Base-by-base conservation (phyloP, 1,140 invertebrate species). In the Babylonia areolata region DNA sequence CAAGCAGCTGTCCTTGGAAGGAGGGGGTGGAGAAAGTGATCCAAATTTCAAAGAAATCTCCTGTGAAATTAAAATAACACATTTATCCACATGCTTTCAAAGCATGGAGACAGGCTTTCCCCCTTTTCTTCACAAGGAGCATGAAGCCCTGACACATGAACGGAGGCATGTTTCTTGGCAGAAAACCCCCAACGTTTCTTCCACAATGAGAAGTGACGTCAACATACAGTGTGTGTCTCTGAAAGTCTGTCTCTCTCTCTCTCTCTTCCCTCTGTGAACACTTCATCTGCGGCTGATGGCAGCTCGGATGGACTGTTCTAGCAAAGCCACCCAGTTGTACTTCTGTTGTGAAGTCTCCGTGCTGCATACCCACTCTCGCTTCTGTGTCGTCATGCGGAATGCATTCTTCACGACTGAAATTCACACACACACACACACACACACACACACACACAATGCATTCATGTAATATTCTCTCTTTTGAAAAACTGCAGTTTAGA, bases 321-420 rank as follows among this genome's bases (percentile, higher is more conserved):
- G n/a, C n/a, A 92, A 42, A 46, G 86, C 89, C 33, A 92, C 90
- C 90, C 90, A 93, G 82, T 92, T 92, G 69, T 90, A 90, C 85
- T 92, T 93, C 35, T 90, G 89, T 42, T 91, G 87, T 17, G 86
- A 69, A 20, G 84, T 89, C 33, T 91, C 90, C 6, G 90, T 84
- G 37, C 85, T 69, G 81, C 89, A 91, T 31, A 88, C 87, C 90
- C 90, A 91, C 51, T 88, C 87, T 51, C 88, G 88, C 73, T 91
- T 91, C 58, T 89, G 88, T 17, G 91, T 92, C 71, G 88, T 89
- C 88, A 93, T 87, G 64, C 87, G 85, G 85, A 93, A 92, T 0
- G 88, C 91, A 87, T 92, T 91, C 71, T 88, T 89, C 64, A 92
- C 90, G 87, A 89, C 92, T 93, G 86, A 64, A 90, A 91, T 73